Evolutionary conservation across 2,797 vertebrate genomes (phyloP).

Genomic region (Pachyuromys duprasi): DNA sequence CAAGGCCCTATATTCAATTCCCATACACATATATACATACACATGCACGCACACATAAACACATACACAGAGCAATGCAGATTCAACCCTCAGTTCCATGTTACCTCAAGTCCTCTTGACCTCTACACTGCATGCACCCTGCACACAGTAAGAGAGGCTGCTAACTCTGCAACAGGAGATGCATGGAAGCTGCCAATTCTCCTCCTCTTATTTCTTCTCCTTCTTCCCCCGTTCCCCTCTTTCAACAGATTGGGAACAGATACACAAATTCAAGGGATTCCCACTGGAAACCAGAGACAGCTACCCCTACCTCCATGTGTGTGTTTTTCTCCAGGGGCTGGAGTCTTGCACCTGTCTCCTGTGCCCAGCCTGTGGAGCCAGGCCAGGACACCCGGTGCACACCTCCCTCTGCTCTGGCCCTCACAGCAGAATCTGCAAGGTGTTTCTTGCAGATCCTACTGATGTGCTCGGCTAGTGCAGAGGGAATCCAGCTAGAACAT

Average conservation of each 20-base stretch:
- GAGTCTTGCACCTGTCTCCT: conserved; percentile 25
- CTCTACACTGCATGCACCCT: accelerated
- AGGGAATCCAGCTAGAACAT: conserved; percentile 33
- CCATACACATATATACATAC: too few relatives aligned
- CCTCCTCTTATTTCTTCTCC: not conserved
- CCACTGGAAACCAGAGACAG: conserved; percentile 38
- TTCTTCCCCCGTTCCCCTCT: not conserved
- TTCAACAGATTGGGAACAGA: not conserved
- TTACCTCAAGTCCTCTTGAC: not conserved
- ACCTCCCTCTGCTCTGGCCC: not conserved
- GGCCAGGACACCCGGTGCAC: not conserved
- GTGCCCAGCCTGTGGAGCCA: not conserved
- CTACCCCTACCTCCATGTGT: not conserved
- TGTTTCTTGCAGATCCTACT: conserved; percentile 76
- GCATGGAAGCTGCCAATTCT: not conserved
- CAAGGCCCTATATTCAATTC: not conserved
- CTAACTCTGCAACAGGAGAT: not conserved
- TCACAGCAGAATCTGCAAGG: conserved; percentile 60
- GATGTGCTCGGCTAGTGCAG: not conserved
- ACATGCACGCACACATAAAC: not conserved
- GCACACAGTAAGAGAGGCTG: not conserved
- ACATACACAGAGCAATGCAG: not conserved
- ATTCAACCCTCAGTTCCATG: not conserved
- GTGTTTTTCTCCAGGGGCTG: not conserved
- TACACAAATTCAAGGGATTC: not conserved